Evolutionary conservation across 2,113 vertebrate species (phyloP).

Genomic region (Engraulis encrasicolus): DNA sequence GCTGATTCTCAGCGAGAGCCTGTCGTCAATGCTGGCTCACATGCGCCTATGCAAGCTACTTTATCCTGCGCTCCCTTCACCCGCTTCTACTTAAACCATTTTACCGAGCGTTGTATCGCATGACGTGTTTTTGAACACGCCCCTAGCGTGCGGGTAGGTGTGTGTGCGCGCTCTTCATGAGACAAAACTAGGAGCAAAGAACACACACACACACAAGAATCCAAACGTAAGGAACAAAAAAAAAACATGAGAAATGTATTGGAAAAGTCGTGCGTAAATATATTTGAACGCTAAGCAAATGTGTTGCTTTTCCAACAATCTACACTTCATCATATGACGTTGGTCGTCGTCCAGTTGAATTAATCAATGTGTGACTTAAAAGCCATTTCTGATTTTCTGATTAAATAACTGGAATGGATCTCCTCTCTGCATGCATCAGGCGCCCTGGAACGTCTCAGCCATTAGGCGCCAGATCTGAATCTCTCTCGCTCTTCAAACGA

Average conservation of each 20-base stretch:
- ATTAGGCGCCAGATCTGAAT: slow-evolving; percentile 51
- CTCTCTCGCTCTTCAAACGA: slow-evolving; percentile 37
- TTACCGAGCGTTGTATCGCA: slow-evolving; percentile 52
- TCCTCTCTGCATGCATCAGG: neutral
- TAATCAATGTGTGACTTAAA: too few species aligned
- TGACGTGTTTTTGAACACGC: slow-evolving; percentile 14
- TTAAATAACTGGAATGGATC: neutral
- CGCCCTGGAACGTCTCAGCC: slow-evolving; percentile 35
- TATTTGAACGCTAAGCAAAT: neutral
- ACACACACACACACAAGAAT: slow-evolving; percentile 8
- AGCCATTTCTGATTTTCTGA: neutral
- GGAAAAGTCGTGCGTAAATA: too few species aligned
- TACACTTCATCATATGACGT: neutral
- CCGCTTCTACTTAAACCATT: slow-evolving; percentile 59
- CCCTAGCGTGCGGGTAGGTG: neutral
- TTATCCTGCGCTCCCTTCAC: slow-evolving; percentile 61
- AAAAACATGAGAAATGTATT: too few species aligned
- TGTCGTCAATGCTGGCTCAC: slow-evolving; percentile 48
- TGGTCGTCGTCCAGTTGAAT: too few species aligned
- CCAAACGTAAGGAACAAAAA: neutral
- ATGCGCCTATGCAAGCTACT: slow-evolving; percentile 59
- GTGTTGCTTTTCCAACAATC: neutral
- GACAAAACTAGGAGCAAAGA: neutral
- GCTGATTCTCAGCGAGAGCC: slow-evolving; percentile 55
- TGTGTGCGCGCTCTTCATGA: slow-evolving; percentile 26